Evolutionary conservation across 2,797 vertebrate species (phyloP), one percentile per base, ranked within the genome.

Genomic region (Gymnoscopelus braueri): DNA sequence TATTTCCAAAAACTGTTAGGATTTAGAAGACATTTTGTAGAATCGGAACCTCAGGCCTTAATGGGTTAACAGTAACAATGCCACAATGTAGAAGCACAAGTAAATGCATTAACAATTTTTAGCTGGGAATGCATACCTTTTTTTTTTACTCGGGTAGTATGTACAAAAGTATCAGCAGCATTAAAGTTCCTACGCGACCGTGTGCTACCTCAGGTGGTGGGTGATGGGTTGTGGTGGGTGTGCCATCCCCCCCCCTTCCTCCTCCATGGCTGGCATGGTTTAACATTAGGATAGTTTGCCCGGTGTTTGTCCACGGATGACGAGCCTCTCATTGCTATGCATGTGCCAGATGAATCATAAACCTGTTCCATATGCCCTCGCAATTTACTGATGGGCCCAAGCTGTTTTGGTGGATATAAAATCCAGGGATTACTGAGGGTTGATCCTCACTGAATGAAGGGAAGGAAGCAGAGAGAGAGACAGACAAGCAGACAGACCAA

Each of bases 381-480:
- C 97, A 97, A 98, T 98, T 98, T 97, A 95, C 95, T 98, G 97
- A 98, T 98, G 97, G 96, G 96, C 92, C 97, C 96, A 98, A 98
- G 97, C 98, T 99, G 98, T 98, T 98, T 97, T 95, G 94, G 95
- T 94, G 94, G 96, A 95, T 97, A 95, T 93, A 94, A 97, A 97
- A 96, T 96, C 96, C 93, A 72, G 93, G 95, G 96, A 98, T 98
- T 98, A 98, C 75, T 87, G 90, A 93, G 89, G 93, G 94, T 94
- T 95, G 95, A 94, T 95, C 95, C 91, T 86, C 35, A 66, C 92
- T 93, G 95, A 94, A 94, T 89, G 92, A 83, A 83, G 83, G 91
- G 80, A 86, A 78, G 92, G 90, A 86, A 88, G 79, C 62, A 62
- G 54, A 12, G 55, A n/a, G 64, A 11, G 5, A 51, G 24, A 14